Base-by-base conservation (phyloP, 1,140 invertebrate species). In the Neodiprion lecontei region DNA sequence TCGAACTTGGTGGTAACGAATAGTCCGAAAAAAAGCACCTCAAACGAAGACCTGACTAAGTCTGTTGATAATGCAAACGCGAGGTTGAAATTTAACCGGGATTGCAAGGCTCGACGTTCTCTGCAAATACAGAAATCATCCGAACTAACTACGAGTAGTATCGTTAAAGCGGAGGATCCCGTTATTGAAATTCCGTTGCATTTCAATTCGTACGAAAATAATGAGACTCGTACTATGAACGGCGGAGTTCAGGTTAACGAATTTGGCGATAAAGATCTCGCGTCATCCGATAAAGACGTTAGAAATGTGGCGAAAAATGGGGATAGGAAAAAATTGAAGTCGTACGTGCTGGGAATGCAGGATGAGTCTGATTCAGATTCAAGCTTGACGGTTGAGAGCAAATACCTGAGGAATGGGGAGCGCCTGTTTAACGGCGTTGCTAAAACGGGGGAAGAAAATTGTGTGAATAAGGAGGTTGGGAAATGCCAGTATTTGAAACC, bases 51-150 rank as follows among this genome's bases (percentile, higher is more conserved):
- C 70, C 74, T 90, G n/a, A 72, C 82, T 7, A 82, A 85, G 74
- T 82, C 80, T 74, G 76, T 80, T 10, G 80, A 83, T 74, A 82
- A 74, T 73, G 83, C n/a, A 82, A 86, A 67, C 67, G 14, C 48
- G 47, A 53, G 49, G 69, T 49, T 28, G 14, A 14, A 28, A 74
- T 84, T 84, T 40, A 74, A 78, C 17, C 69, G 82, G 28, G 78
- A 81, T 40, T 81, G 70, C 17, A 91, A 90, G 79, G 83, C 90
- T 23, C 88, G 91, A 53, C 83, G 91, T 71, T 93, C 92, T 11
- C 87, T 94, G 67, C 91, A 93, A 81, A 91, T 91, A 80, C 89
- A 91, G 0, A 90, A 89, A 75, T 47, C 68, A 74, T 61, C 72
- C 48, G 70, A 48, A 72, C 66, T 69, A 75, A 69, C 72, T 75